Evolutionary conservation across 2,113 vertebrate species (phyloP), one percentile per base, ranked within the genome.

Genomic region (Ictidomys tridecemlineatus): DNA sequence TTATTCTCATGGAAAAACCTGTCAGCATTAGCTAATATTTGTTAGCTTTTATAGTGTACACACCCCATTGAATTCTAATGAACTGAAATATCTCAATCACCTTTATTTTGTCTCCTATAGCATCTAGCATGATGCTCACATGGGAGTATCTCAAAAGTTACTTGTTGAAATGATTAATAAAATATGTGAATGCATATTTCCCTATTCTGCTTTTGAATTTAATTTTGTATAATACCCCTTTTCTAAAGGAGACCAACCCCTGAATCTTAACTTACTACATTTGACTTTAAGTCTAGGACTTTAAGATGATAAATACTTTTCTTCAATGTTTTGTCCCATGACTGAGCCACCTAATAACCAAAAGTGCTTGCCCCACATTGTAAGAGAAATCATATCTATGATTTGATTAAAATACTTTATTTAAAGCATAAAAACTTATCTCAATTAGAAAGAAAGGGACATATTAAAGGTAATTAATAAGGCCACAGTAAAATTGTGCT

Each of bases 121-220:
- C 8, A 34, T 39, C 8, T 61, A n/a, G 39, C 10, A 39, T 30
- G 17, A 32, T 53, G 4, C 13, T 61, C 8, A 37, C 37, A 39
- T n/a, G 18, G 26, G 13, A 87, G 1, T 83, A 0, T 53, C 24
- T 91, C 9, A 45, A 91, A 9, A 69, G 30, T 39, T 84, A 65
- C 24, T 91, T 74, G 3, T 61, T 92, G 22, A 45, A 92, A 74
- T 2, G 85, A 82, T 95, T 82, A 85, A 74, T 89, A 45, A 93
- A 78, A 48, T 53, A 45, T 63, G 4, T 67, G 4, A 67, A 24
- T 70, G 0, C 48, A 84, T 8, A 45, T 45, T 45, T 45, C 1
- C 45, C 45, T 45, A 45, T 45, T 45, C 45, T 45, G 45, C 45
- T 9, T 45, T 45, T 45, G 8, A 45, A 45, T 45, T 45, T 45